A percentile compares a stretch with the other conserved stretches of the same genome.
These are phyloP conservation scores for Chymomyza amoena DNA, from an alignment of 2,888 invertebrate species.

Conservation along the genomic window DNA sequence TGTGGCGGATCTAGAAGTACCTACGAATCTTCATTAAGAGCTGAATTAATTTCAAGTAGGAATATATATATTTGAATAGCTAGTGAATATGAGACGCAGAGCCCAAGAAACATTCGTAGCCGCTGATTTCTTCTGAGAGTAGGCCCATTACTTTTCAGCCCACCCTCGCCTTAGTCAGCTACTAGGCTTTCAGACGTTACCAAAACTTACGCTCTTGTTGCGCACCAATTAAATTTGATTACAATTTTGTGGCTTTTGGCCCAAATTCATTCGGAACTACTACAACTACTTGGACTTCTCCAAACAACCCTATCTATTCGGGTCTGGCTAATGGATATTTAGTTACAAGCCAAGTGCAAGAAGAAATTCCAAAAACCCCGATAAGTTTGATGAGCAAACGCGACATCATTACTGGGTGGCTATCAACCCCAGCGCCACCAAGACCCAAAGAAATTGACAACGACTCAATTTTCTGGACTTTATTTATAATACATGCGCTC, in stretches of 20 bases:
- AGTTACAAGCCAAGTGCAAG: constrained; percentile 20
- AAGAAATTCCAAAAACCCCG: constrained; percentile 25
- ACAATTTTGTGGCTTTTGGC: constrained; percentile 49
- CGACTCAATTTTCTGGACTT: constrained; percentile 12
- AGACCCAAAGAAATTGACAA: constrained; percentile 8
- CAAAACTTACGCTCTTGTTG: not conserved
- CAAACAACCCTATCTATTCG: constrained; percentile 51
- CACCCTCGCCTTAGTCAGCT: not conserved
- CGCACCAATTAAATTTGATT: constrained; percentile 69
- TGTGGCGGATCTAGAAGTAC: too few species aligned
- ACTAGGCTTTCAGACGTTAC: not conserved
- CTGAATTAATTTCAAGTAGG: too few species aligned
- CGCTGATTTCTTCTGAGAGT: too few species aligned
- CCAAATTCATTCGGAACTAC: not conserved
- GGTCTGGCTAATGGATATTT: constrained; percentile 48
- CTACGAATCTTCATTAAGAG: too few species aligned
- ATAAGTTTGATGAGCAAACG: constrained; percentile 31
- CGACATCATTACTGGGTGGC: too few species aligned
- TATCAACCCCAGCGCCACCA: not conserved
- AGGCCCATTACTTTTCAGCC: too few species aligned
- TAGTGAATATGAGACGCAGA: too few species aligned
- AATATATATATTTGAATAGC: too few species aligned
- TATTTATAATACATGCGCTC: not conserved
- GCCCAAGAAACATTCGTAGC: too few species aligned
- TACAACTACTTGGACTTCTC: not conserved